phyloP scores from a whole-genome alignment of 2,888 invertebrate species.

The Nineta flava region DNA sequence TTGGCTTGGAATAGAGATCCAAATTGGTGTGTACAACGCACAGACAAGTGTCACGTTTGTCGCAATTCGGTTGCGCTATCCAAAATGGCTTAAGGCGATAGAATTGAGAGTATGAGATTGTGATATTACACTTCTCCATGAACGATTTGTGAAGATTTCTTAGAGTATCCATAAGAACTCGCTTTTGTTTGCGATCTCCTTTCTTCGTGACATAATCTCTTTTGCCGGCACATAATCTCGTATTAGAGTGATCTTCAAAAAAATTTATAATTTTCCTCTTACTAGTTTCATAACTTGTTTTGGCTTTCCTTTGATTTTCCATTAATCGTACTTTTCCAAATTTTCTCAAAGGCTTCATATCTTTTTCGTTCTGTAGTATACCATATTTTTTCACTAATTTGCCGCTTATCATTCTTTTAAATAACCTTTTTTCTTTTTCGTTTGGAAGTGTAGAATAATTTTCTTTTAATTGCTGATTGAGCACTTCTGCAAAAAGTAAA shows the following conservation, averaged over 20 bases:
- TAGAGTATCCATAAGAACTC: slow-evolving; percentile 4
- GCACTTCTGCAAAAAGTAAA: slow-evolving; percentile 10
- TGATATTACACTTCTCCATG: slow-evolving; percentile 5
- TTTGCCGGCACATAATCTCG: slow-evolving; percentile 3
- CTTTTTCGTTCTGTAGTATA: slow-evolving; percentile 11
- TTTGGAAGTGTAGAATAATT: slow-evolving; percentile 10
- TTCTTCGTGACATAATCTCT: slow-evolving; percentile 4
- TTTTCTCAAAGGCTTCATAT: slow-evolving; percentile 12
- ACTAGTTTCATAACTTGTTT: not conserved
- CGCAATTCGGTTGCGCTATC: slow-evolving; percentile 9
- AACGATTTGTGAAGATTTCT: slow-evolving; percentile 5
- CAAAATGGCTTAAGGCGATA: slow-evolving; percentile 9
- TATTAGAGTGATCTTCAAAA: slow-evolving; percentile 13
- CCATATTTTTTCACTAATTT: slow-evolving; percentile 6
- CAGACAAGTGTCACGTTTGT: slow-evolving; percentile 11
- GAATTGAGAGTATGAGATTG: slow-evolving; percentile 7
- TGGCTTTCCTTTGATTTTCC: not conserved
- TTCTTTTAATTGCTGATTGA: slow-evolving; percentile 10
- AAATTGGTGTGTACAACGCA: slow-evolving; percentile 8
- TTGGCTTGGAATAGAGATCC: slow-evolving; percentile 2
- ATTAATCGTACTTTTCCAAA: slow-evolving; percentile 9
- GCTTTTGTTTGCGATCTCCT: slow-evolving; percentile 4
- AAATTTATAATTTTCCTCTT: slow-evolving; percentile 6
- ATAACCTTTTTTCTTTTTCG: not conserved
- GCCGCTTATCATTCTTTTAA: not conserved